Base-by-base conservation (phyloP, 2,113 vertebrate species). In the Passerina amoena region DNA sequence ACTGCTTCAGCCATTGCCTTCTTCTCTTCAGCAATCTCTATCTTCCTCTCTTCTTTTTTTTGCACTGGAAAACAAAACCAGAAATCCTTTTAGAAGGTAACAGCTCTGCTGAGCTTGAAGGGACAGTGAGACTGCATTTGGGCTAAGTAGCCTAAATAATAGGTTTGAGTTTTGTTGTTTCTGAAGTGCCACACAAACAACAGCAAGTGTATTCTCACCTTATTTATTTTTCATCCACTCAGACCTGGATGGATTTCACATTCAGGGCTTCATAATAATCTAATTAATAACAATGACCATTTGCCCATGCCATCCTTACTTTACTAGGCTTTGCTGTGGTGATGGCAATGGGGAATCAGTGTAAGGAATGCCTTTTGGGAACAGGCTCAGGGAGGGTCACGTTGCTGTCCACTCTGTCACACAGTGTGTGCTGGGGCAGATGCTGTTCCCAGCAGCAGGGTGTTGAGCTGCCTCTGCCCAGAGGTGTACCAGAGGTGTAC, bases 11-110 rank as follows among this genome's bases (percentile, higher is more conserved):
- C 95, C 48, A 99, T 75, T 45, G 97, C 94, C 21, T 98, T 97
- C 82, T 85, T 97, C 72, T 99, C 98, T 75, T 69, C 23, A 47
- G 84, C 91, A 5, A 97, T 50, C 73, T 98, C 97, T 57, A 93
- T 96, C 75, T 98, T 97, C 87, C 98, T 97, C 89, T 97, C 97
- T 24, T 69, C 85, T 94, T 98, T 98, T 83, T 94, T 88, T 44
- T 98, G 94, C 96, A 98, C 99, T 99, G 60, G 69, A 86, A 35
- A 35, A 51, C 16, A 81, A 94, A 65, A 86, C 4, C 13, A 60
- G 30, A n/a, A 72, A 5, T 3, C 10, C 37, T 48, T 82, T 51
- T 14, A 72, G 31, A n/a, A 44, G 22, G 7, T 7, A 71, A 28
- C 18, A 70, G 78, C 15, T 11, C 14, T 70, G 64, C 51, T 71